Base-by-base conservation (phyloP, 2,888 invertebrate genomes). In the Ryuthela nishihirai region DNA sequence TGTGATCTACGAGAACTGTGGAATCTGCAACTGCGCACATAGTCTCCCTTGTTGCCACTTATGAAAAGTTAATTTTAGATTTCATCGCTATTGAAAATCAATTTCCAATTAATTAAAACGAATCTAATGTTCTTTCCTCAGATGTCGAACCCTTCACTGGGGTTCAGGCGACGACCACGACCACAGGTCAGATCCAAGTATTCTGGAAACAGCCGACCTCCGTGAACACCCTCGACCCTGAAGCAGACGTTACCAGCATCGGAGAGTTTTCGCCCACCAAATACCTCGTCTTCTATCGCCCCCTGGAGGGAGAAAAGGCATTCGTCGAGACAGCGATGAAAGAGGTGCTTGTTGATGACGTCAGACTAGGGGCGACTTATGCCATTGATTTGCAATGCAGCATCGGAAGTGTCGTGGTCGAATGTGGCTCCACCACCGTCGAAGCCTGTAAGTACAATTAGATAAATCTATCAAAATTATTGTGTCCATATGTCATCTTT, bases 391-490 rank as follows among this genome's bases (percentile, higher is more conserved):
- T 60, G 15, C 25, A 36, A 21, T 60, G 60, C 25, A 17, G 35
- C 2, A 18, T 44, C 6, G 32, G 32, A 12, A 45, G 48, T 9
- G 18, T 49, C 0, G 23, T n/a, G 1, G 15, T 60, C 2, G 17
- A 26, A 4, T 60, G 60, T 9, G 49, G 60, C 3, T 39, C 26
- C 3, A 29, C 36, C 1, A 12, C 44, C 18, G 25, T 60, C 9
- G 54, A 54, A 36, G 60, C 60, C 2, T 54, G 60, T 60, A 29
- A 60, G 54, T 49, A 12, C 4, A 7, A n/a, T n/a, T n/a, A n/a
- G n/a, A n/a, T n/a, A n/a, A n/a, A n/a, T n/a, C n/a, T n/a, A n/a
- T n/a, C n/a, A n/a, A n/a, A n/a, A n/a, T n/a, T n/a, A n/a, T n/a
- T n/a, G n/a, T n/a, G n/a, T n/a, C n/a, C n/a, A n/a, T n/a, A n/a